Base-by-base conservation (phyloP, 2,888 invertebrate species). In the Lobophora halterata region DNA sequence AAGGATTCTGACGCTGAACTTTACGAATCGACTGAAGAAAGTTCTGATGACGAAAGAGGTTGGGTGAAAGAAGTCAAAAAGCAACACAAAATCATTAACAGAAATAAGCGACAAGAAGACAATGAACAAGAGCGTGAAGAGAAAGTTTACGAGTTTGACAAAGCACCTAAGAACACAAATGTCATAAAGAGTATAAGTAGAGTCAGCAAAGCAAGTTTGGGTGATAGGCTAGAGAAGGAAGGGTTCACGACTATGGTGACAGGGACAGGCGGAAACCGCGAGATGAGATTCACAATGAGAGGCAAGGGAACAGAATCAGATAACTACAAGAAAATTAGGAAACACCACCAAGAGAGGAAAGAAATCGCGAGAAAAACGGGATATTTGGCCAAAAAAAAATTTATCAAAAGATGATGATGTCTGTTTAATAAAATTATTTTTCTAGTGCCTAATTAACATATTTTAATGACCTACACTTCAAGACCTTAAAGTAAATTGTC, bases 61-160 rank as follows among this genome's bases (percentile, higher is more conserved):
- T 95, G 94, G 93, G 90, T 91, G 0, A 91, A 93, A 63, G 95
- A 96, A 78, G 91, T 96, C 38, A 93, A 94, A 62, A 92, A 92
- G 62, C 91, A 93, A 61, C 92, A 94, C 65, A 89, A 89, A 60
- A 79, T 90, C n/a, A 88, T 92, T 7, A 43, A 43, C 7, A 87
- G 92, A 44, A 68, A 77, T 25, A 76, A 68, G 42, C 61, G 69
- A n/a, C 60, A 70, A 21, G 65, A 74, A 7, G 66, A 78, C 26
- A 67, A 33, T 35, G 64, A 50, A 46, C 46, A 30, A 4, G 50
- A 42, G 1, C 51, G 37, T 16, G 61, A 62, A 19, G 77, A 75
- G 21, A 61, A 62, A 42, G 58, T 68, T 14, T 61, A 68, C 38
- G 74, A 78, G 44, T 62, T 71, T 7, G 68, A 53, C 36, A 66